These are phyloP conservation scores for Petroica traversi DNA, from an alignment of 2,113 vertebrate genomes.

Conservation along the genomic window DNA sequence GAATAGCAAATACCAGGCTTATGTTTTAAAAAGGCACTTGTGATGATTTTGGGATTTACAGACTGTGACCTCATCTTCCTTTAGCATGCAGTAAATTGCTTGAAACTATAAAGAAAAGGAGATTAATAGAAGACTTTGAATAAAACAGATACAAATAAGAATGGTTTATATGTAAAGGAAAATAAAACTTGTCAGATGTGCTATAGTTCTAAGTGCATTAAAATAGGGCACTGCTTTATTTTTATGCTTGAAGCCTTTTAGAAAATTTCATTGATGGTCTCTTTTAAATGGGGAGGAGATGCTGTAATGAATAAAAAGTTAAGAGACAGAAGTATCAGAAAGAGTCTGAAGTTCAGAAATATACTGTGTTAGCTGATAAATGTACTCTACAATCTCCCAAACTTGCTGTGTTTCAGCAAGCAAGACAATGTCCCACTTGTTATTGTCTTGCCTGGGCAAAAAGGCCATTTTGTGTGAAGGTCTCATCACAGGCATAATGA, in stretches of 20 bases:
- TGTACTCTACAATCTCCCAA: not conserved
- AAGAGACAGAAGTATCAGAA: not conserved
- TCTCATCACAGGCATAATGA: not conserved
- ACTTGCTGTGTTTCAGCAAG: not conserved
- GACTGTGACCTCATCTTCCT: not conserved
- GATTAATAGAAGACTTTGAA: not conserved
- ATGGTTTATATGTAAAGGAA: not conserved
- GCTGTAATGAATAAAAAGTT: not conserved
- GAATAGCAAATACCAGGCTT: not conserved
- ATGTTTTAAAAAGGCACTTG: not conserved
- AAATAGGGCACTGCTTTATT: not conserved
- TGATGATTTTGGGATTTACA: not conserved
- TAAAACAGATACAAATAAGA: not conserved
- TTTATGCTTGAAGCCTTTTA: not conserved
- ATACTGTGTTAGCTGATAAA: not conserved
- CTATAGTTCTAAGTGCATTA: not conserved
- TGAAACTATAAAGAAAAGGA: not conserved
- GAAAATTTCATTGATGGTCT: not conserved
- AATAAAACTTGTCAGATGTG: not conserved
- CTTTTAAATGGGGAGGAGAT: not conserved
- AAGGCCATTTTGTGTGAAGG: not conserved
- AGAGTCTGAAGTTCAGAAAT: not conserved
- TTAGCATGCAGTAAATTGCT: not conserved
- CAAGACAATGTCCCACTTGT: accelerated
- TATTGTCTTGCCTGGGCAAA: not conserved